Evolutionary conservation across 2,797 vertebrate genomes (phyloP).

Genomic region (Scarus forsteni): DNA sequence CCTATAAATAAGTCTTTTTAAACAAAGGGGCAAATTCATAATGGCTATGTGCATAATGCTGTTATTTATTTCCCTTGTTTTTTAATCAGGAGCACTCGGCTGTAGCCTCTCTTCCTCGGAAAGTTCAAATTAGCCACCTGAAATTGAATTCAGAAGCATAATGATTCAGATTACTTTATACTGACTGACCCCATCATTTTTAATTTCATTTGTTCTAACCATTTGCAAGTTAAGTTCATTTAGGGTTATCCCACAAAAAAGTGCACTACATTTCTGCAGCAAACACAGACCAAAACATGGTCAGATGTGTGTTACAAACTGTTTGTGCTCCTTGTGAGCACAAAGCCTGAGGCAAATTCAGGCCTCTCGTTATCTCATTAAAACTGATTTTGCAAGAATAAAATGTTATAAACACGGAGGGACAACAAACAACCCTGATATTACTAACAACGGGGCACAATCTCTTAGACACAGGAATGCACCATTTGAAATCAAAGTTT

Average conservation of each 20-base stretch:
- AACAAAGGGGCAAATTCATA: slow-evolving; percentile 5
- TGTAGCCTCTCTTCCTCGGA: slow-evolving; percentile 7
- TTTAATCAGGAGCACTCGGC: slow-evolving; percentile 35
- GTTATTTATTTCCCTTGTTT: slow-evolving; percentile 31
- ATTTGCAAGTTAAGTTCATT: slow-evolving; percentile 27
- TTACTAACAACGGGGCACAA: too few relatives aligned
- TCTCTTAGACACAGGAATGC: too few relatives aligned
- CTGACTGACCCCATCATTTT: slow-evolving; percentile 29
- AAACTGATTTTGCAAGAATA: slow-evolving; percentile 16
- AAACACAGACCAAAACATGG: slow-evolving; percentile 12
- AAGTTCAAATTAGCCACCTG: slow-evolving; percentile 29
- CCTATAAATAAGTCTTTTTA: neutral
- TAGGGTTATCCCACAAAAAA: slow-evolving; percentile 16
- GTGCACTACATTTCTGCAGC: slow-evolving; percentile 2
- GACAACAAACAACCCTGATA: neutral
- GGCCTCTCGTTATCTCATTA: slow-evolving; percentile 32
- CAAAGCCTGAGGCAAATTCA: slow-evolving; percentile 8
- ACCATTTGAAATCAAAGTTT: too few relatives aligned
- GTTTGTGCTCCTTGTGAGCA: slow-evolving; percentile 1
- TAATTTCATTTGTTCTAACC: slow-evolving; percentile 26
- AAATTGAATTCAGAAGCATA: slow-evolving; percentile 21
- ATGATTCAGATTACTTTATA: slow-evolving; percentile 38
- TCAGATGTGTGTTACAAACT: slow-evolving; percentile 15
- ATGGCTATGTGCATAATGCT: slow-evolving; percentile 11
- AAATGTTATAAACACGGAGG: slow-evolving; percentile 12